Evolutionary conservation across 2,888 invertebrate genomes (phyloP), one percentile per base, ranked within the genome.

Genomic region (Cistogaster globosa): DNA sequence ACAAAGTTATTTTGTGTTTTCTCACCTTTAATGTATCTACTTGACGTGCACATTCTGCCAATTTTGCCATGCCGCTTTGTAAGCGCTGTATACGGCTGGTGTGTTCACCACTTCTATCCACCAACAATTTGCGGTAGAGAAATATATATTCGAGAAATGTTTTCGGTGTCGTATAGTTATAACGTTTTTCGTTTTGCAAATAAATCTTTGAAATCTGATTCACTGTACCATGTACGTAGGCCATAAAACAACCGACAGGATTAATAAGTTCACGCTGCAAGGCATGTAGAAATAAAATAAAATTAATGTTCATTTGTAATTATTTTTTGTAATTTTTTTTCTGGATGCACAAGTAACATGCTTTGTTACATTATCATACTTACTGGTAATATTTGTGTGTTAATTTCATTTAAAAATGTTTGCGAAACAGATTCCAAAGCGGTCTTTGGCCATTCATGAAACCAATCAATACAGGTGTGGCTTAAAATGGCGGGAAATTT

Each of bases 91-190:
- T 97, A 93, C 96, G 97, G 87, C 95, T 94, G 87, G 95, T 94
- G 45, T 97, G 94, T 87, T 97, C 96, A 2, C 91, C 92, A 0
- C 94, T 95, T 91, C 96, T 96, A 88, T 95, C 95, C 26, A 93
- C 94, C 81, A 97, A 92, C 60, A 97, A 93, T 91, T 97, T 97
- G 32, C 95, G 93, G 91, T 96, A 99, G 36, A 98, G 93, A 58
- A 96, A 95, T 88, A 99, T 98, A 92, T 98, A 98, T 92, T 99
- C 98, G 75, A 99, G 93, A 93, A 98, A 99, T n/a, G 98, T 97
- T 93, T 99, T 99, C 0, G 99, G 99, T 3, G 98, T 99, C 9
- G 98, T 98, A 93, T 99, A 99, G 93, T 98, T 98, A 93, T 97
- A 98, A 26, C 98, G 94, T 82, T 95, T 95, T 90, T 99, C 98